phyloP scores from a whole-genome alignment of 2,888 invertebrate genomes.

The Germaria angustata region DNA sequence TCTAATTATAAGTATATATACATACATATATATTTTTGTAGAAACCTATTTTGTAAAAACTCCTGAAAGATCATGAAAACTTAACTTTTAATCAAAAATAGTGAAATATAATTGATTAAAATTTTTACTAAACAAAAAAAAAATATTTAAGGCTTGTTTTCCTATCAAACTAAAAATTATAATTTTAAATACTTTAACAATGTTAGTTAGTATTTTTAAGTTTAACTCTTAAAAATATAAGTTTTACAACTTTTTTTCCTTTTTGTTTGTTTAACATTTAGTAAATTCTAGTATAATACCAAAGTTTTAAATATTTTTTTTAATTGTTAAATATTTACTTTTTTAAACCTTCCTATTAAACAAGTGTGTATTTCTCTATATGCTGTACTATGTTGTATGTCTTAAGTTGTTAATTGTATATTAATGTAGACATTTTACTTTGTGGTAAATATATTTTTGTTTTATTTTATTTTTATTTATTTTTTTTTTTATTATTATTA shows the following conservation, averaged over 20 bases:
- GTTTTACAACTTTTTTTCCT: constrained; percentile 28
- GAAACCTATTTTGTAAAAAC: constrained; percentile 37
- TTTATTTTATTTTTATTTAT: constrained; percentile 18
- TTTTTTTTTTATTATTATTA: constrained; percentile 7
- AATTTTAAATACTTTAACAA: constrained; percentile 14
- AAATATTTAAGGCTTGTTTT: constrained; percentile 52
- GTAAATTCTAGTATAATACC: constrained; percentile 78
- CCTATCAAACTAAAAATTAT: constrained; percentile 30
- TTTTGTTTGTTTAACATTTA: constrained; percentile 47
- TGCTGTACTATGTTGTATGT: constrained; percentile 32
- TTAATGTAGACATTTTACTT: constrained; percentile 14
- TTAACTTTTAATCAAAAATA: background rate
- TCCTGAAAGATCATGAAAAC: background rate
- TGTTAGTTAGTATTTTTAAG: constrained; percentile 15
- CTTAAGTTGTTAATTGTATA: constrained; percentile 47
- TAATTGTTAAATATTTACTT: constrained; percentile 54
- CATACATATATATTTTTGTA: constrained; percentile 30
- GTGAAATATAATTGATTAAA: background rate
- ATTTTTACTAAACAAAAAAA: constrained; percentile 17
- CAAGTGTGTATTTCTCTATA: constrained; percentile 56
- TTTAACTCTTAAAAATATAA: constrained; percentile 31
- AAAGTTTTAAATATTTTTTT: constrained; percentile 73
- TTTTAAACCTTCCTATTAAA: constrained; percentile 68
- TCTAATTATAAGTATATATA: background rate
- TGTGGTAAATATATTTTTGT: background rate